Percentiles rank a stretch among this genome's conserved stretches.
These are phyloP conservation scores for Alloscopus bannaensis DNA, from an alignment of 2,888 invertebrate genomes.

Conservation along the genomic window DNA sequence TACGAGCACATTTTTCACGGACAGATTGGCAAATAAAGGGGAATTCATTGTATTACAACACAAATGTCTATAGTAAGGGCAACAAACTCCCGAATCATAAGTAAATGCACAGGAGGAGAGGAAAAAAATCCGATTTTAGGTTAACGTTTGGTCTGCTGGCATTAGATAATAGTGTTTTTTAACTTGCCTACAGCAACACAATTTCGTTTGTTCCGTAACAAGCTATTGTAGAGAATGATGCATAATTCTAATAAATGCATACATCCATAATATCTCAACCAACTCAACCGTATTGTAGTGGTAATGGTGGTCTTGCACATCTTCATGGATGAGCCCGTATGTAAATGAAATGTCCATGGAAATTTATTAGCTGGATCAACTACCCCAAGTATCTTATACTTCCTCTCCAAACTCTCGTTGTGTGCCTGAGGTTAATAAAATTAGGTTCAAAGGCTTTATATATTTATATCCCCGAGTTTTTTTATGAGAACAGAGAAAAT, in stretches of 20 bases:
- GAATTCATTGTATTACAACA: slow-evolving; percentile 24
- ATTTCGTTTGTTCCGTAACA: not conserved
- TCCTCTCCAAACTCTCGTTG: not conserved
- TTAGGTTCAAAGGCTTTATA: slow-evolving; percentile 8
- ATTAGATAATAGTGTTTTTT: not conserved
- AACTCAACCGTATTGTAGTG: not conserved
- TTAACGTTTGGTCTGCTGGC: not conserved
- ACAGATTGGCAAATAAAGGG: slow-evolving; percentile 51
- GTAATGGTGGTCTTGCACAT: not conserved
- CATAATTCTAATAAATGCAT: slow-evolving; percentile 17
- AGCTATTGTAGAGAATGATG: not conserved
- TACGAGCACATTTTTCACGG: slow-evolving; percentile 54
- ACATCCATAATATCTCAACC: not conserved
- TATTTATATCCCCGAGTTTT: not conserved
- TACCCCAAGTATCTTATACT: slow-evolving; percentile 21
- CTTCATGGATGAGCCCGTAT: not conserved
- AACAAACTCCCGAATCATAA: not conserved
- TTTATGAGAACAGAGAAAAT: slow-evolving; percentile 1
- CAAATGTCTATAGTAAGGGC: slow-evolving; percentile 7
- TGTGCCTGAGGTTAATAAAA: not conserved
- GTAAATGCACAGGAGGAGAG: not conserved
- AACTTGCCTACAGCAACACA: not conserved
- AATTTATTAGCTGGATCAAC: slow-evolving; percentile 55
- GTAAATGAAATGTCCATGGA: slow-evolving; percentile 51
- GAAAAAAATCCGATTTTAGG: not conserved